Conservation (phyloP, 2,113 vertebrate genomes). For the Hydrochoerus hydrochaeris region DNA sequence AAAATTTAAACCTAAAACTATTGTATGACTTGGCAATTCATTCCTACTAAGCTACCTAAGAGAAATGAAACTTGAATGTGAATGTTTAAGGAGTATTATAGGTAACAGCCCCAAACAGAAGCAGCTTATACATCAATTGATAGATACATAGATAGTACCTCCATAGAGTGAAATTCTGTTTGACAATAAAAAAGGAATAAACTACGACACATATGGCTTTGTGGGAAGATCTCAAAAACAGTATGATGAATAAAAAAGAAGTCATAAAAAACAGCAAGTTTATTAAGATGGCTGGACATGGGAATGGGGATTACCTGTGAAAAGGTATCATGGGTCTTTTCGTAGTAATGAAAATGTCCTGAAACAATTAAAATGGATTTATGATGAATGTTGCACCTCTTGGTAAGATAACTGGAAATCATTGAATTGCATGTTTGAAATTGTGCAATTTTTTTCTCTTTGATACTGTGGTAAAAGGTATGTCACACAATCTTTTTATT, state of each 20-base stretch:
- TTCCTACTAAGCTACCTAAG: background rate
- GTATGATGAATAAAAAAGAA: background rate
- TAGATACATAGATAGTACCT: background rate
- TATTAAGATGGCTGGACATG: background rate
- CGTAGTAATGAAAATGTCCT: background rate
- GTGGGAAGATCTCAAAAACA: background rate
- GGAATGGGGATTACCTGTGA: background rate
- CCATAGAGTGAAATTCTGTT: background rate
- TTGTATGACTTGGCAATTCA: background rate
- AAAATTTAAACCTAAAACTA: background rate
- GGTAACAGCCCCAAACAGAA: background rate
- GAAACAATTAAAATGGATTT: background rate
- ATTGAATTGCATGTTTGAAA: background rate
- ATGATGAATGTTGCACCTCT: background rate
- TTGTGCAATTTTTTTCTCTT: background rate
- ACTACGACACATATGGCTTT: background rate
- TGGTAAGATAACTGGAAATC: conserved; percentile 17
- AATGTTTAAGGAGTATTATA: background rate
- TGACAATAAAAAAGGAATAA: background rate
- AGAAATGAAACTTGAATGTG: background rate
- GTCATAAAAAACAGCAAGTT: background rate
- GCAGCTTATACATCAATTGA: background rate
- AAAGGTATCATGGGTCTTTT: background rate
- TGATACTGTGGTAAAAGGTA: background rate
- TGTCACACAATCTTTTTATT: background rate